Conservation (phyloP, 2,797 vertebrate genomes). For the Trichosurus vulpecula region DNA sequence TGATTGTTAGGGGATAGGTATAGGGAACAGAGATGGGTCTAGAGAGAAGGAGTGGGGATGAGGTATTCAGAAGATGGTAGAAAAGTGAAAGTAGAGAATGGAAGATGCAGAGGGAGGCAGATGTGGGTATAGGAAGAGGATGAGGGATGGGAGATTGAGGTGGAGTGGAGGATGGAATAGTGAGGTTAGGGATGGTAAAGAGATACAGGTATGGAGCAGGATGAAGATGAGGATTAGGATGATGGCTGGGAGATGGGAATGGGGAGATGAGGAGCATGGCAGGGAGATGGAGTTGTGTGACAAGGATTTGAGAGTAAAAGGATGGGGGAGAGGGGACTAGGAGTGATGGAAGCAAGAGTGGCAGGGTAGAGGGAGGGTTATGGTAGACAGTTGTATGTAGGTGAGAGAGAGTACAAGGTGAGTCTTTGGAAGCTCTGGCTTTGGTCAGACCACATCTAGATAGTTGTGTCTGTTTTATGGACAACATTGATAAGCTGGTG, state of each 20-base stretch:
- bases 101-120: neutral
- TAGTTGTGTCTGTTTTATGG: neutral
- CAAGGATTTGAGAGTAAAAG: neutral
- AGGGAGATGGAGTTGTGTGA: neutral
- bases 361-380: neutral
- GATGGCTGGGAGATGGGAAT: neutral
- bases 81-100: slow-evolving; percentile 16
- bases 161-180: neutral
- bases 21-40: neutral
- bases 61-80: slow-evolving; percentile 15
- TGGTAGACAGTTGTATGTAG: neutral
- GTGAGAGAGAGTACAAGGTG: neutral
- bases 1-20: neutral
- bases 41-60: neutral
- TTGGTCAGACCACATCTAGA: neutral
- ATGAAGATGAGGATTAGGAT: neutral
- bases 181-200: neutral
- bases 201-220: neutral
- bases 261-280: neutral
- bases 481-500: neutral
- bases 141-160: neutral
- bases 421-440: neutral
- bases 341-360: neutral
- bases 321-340: neutral
- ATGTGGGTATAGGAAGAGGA: neutral